Evolutionary conservation across 2,113 vertebrate species (phyloP).

Genomic region (Prolemur simus): DNA sequence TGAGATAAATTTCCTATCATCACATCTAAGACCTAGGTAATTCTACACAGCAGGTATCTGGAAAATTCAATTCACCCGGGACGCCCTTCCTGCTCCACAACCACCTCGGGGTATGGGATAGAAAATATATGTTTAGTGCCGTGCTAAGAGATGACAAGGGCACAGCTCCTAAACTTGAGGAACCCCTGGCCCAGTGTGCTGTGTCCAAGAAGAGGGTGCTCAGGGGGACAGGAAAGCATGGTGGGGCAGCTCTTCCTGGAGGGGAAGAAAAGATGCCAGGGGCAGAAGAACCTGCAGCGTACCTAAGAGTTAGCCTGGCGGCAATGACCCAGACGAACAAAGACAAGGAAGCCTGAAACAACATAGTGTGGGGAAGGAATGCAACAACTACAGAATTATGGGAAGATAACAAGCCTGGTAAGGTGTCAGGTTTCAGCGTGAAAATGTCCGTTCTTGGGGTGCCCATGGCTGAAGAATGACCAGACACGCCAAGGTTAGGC

Average conservation of each 20-base stretch:
- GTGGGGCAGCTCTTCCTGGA: neutral
- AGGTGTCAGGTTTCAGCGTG: too few species aligned
- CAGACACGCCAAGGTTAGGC: too few species aligned
- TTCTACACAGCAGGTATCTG: neutral
- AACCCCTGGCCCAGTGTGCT: neutral
- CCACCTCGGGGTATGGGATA: neutral
- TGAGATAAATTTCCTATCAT: neutral
- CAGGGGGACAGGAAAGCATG: neutral
- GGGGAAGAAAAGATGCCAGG: neutral
- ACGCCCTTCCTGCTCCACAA: fast-evolving
- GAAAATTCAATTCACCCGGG: neutral
- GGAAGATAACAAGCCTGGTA: neutral
- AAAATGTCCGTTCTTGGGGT: too few species aligned
- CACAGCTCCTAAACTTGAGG: neutral
- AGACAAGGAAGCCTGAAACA: neutral
- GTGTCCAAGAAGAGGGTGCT: neutral
- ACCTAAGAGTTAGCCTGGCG: neutral
- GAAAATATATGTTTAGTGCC: neutral
- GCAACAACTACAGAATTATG: neutral
- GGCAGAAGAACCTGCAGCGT: neutral
- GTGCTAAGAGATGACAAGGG: neutral
- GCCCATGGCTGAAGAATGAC: too few species aligned
- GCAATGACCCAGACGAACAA: neutral
- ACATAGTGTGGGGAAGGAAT: fast-evolving
- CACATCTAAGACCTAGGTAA: neutral